These are phyloP conservation scores for Channa striata DNA, from an alignment of 2,797 vertebrate genomes.

Conservation along the genomic window DNA sequence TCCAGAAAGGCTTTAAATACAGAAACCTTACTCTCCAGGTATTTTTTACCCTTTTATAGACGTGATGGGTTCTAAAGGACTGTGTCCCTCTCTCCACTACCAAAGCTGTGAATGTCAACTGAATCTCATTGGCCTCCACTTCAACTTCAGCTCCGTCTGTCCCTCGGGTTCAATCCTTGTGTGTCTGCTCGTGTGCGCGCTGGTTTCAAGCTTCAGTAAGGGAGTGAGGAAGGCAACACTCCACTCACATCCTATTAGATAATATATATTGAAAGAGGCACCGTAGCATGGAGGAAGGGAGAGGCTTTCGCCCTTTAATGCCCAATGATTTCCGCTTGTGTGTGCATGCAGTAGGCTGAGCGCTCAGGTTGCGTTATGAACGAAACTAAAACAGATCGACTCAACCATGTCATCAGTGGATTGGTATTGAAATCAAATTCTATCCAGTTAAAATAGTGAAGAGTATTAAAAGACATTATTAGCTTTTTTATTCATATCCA, in stretches of 20 bases:
- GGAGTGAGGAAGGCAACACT: constrained; percentile 28
- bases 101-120: constrained; percentile 61
- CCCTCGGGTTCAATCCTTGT: constrained; percentile 47
- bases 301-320: constrained; percentile 44
- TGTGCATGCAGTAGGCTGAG: constrained; percentile 6
- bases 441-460: constrained; percentile 5
- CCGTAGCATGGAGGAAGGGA: constrained; percentile 23
- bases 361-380: constrained; percentile 22
- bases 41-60: constrained; percentile 51
- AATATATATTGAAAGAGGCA: constrained; percentile 49
- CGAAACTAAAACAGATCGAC: constrained; percentile 27
- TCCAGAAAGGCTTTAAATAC: constrained; percentile 49
- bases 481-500: constrained; percentile 2
- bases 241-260: constrained; percentile 46
- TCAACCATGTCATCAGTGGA: constrained; percentile 32
- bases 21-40: constrained; percentile 48
- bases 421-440: constrained; percentile 22
- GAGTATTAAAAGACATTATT: background rate
- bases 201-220: constrained; percentile 26
- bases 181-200: constrained; percentile 19
- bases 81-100: constrained; percentile 25
- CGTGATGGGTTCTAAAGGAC: constrained; percentile 63
- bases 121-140: constrained; percentile 77
- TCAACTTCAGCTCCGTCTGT: constrained; percentile 71
- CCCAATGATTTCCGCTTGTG: constrained; percentile 42